Conservation (phyloP, 2,113 vertebrate genomes). For the Otocyon megalotis region DNA sequence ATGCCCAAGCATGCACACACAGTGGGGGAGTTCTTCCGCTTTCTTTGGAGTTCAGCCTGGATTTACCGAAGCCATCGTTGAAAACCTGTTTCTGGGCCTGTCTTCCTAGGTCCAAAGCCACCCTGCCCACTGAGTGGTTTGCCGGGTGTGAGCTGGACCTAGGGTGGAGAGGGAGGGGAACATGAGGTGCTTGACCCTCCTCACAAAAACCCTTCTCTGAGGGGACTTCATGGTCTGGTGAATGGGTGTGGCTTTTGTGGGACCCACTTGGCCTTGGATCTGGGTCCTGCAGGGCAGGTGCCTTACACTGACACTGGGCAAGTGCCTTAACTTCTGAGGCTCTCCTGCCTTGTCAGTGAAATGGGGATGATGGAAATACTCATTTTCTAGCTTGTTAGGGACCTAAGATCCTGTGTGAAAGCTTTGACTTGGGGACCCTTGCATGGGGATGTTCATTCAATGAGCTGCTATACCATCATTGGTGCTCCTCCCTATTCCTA, state of each 20-base stretch:
- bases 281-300: rapidly evolving
- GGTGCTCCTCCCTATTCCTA: rapidly evolving
- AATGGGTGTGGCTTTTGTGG: neutral
- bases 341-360: neutral
- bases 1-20: rapidly evolving
- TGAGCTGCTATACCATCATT: rapidly evolving
- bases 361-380: too few species aligned
- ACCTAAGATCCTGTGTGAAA: neutral
- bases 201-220: neutral
- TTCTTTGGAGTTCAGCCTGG: neutral
- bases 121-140: neutral
- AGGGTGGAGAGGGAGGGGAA: too few species aligned
- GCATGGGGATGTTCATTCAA: rapidly evolving
- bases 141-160: neutral
- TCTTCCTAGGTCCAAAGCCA: neutral
- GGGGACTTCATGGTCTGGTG: neutral
- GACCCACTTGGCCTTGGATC: neutral
- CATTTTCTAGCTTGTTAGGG: neutral
- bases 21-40: too few species aligned
- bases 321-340: neutral
- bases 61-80: too few species aligned
- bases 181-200: neutral
- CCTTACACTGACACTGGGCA: neutral
- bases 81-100: neutral
- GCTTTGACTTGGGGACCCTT: neutral